phyloP scores from a whole-genome alignment of 2,797 vertebrate species.

The Melopsittacus undulatus region DNA sequence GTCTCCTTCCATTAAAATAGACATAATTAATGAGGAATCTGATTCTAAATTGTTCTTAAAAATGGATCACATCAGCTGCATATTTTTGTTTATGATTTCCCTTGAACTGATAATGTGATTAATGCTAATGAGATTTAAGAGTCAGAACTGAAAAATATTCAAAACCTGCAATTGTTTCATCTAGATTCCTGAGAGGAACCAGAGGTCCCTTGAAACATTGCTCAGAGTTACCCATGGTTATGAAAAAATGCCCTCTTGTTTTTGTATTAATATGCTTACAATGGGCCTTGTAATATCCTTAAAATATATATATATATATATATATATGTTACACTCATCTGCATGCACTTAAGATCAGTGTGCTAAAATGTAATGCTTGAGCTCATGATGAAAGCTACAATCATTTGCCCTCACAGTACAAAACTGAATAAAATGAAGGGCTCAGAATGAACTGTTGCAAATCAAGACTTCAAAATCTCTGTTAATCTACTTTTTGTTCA shows the following conservation, averaged over 20 bases:
- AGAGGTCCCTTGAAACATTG: not conserved
- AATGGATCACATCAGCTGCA: not conserved
- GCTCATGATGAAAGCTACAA: not conserved
- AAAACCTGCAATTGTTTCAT: not conserved
- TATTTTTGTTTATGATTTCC: not conserved
- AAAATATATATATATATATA: too few relatives aligned
- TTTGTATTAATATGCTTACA: conserved; percentile 2
- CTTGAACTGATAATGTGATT: not conserved
- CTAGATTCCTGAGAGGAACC: not conserved
- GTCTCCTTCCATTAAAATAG: not conserved
- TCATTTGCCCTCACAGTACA: conserved; percentile 28
- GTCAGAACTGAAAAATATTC: not conserved
- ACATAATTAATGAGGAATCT: not conserved
- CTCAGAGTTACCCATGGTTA: not conserved
- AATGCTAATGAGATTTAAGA: not conserved
- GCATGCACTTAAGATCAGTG: not conserved
- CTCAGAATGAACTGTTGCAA: not conserved
- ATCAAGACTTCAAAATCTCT: not conserved
- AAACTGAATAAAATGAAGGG: conserved; percentile 52
- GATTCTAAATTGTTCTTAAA: not conserved
- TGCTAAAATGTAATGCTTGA: not conserved
- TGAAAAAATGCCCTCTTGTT: not conserved
- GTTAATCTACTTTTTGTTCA: conserved; percentile 12
- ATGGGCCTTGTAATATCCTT: not conserved
- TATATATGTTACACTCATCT: not conserved